Evolutionary conservation across 2,888 invertebrate species (phyloP).

Genomic region (Liopterus haemorrhoidalis): DNA sequence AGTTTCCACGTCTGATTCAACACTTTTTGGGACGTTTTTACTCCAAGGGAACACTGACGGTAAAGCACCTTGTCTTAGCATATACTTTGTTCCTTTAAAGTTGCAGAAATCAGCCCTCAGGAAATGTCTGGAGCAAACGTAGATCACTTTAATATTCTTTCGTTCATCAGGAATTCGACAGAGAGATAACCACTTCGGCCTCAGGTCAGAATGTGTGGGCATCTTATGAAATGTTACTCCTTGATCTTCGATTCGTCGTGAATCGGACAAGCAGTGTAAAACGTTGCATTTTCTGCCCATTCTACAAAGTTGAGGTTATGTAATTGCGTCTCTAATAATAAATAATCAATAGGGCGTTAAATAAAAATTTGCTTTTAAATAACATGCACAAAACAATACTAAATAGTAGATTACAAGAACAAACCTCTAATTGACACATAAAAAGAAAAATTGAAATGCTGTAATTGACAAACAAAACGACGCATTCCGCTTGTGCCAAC

Average conservation of each 20-base stretch:
- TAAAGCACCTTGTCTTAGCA: slow-evolving; percentile 63
- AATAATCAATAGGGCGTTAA: no score
- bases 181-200: slow-evolving; percentile 60
- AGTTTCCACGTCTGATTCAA: slow-evolving; percentile 7
- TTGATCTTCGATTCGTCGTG: slow-evolving; percentile 55
- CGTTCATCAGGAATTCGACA: slow-evolving; percentile 53
- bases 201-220: slow-evolving; percentile 57
- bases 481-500: no score
- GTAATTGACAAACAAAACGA: no score
- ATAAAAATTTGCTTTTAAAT: no score
- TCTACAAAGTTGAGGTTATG: no score
- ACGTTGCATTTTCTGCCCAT: slow-evolving; percentile 64
- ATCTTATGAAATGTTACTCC: slow-evolving; percentile 73
- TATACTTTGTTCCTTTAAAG: slow-evolving; percentile 63
- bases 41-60: slow-evolving; percentile 68
- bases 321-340: no score
- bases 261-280: slow-evolving; percentile 57
- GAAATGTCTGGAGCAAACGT: slow-evolving; percentile 73
- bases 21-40: slow-evolving; percentile 31
- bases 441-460: no score
- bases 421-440: no score
- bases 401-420: no score
- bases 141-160: slow-evolving; percentile 53
- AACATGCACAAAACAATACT: no score
- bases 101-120: slow-evolving; percentile 65